These are phyloP conservation scores for Drosophila formosana DNA, from an alignment of 2,888 invertebrate species.

Conservation along the genomic window DNA sequence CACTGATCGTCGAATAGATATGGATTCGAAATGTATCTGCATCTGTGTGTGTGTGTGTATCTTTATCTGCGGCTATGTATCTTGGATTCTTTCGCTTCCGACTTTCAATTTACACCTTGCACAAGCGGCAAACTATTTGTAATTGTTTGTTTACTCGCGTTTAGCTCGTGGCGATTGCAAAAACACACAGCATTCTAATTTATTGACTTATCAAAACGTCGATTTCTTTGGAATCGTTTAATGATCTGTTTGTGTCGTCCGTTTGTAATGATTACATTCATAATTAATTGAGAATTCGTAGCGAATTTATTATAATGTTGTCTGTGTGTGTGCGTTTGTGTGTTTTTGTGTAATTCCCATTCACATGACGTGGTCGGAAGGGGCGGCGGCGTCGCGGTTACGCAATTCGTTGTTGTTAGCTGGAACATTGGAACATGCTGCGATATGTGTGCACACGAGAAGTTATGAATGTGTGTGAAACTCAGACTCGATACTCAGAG, in stretches of 20 bases:
- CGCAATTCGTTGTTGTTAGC: slow-evolving; percentile 45
- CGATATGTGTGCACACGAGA: neutral
- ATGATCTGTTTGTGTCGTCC: slow-evolving; percentile 8
- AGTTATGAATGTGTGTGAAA: slow-evolving; percentile 18
- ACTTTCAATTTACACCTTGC: slow-evolving; percentile 2
- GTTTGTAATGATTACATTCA: slow-evolving; percentile 17
- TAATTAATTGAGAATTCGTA: slow-evolving; percentile 38
- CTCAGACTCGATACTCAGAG: slow-evolving; percentile 30
- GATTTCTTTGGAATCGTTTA: neutral
- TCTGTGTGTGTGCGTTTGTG: neutral
- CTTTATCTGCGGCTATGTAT: slow-evolving; percentile 6
- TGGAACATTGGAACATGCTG: slow-evolving; percentile 31
- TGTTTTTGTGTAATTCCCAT: neutral
- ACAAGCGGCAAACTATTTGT: slow-evolving; percentile 26
- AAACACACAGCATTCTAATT: neutral
- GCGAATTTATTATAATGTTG: neutral
- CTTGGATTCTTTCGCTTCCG: slow-evolving; percentile 21
- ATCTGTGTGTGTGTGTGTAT: slow-evolving; percentile 16
- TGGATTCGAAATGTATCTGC: slow-evolving; percentile 12
- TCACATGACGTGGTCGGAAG: slow-evolving; percentile 21
- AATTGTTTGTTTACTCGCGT: slow-evolving; percentile 43
- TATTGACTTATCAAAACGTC: slow-evolving; percentile 6
- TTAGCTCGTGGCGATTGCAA: neutral
- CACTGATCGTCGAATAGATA: slow-evolving; percentile 19
- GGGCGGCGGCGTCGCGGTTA: slow-evolving; percentile 23